phyloP scores from a whole-genome alignment of 2,113 vertebrate genomes.

The Hiodon tergisus region DNA sequence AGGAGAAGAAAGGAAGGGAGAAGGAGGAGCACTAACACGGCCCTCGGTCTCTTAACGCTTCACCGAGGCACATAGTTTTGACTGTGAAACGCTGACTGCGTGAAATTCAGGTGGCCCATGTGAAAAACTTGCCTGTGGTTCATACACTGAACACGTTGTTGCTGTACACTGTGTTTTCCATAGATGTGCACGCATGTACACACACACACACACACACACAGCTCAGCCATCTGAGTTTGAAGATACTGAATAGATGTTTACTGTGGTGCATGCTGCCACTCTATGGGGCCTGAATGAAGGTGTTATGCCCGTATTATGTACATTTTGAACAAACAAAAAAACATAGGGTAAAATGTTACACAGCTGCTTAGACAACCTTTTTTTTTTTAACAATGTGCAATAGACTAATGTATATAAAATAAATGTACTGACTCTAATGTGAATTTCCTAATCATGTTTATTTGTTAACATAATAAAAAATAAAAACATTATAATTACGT shows the following conservation, averaged over 20 bases:
- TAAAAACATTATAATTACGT: no score
- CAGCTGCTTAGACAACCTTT: conserved; percentile 48
- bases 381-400: conserved; percentile 67
- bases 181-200: background rate
- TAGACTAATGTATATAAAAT: conserved; percentile 71
- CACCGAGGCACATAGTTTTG: background rate
- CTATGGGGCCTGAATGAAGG: conserved; percentile 52
- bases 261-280: conserved; percentile 62
- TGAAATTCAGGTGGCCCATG: conserved; percentile 41
- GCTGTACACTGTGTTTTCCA: conserved; percentile 56
- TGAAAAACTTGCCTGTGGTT: conserved; percentile 54
- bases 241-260: conserved; percentile 59
- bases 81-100: conserved; percentile 36
- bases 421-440: conserved; percentile 65
- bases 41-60: background rate
- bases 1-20: conserved; percentile 87
- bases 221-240: conserved; percentile 49
- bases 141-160: conserved; percentile 49
- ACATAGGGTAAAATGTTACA: conserved; percentile 56
- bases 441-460: conserved; percentile 70
- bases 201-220: conserved; percentile 21
- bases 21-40: conserved; percentile 82
- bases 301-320: conserved; percentile 71
- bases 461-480: conserved; percentile 61
- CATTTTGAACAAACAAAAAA: conserved; percentile 62